Evolutionary conservation across 2,888 invertebrate genomes (phyloP), one percentile per base, ranked within the genome.

Genomic region (Hemicrepidius hirtus): DNA sequence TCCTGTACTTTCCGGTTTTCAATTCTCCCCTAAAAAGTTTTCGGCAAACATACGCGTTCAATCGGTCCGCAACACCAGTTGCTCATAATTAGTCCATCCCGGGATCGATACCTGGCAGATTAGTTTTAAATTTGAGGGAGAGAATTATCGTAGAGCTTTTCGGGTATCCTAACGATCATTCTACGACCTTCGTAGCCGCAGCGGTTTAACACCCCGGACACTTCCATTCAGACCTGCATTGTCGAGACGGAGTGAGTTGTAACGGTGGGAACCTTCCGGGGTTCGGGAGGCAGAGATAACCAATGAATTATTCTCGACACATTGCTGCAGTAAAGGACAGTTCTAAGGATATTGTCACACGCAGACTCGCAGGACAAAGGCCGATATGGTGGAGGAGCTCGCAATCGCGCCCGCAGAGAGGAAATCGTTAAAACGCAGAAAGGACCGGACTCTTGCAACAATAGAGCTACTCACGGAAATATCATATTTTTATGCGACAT

Each of bases 281-380:
- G 57, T 6, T 55, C 18, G 50, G 53, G 73, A 66, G 49, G 64
- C 63, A 65, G 73, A 68, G 73, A 68, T 65, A 73, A 75, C 65
- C 76, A 65, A 75, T 75, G 76, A 76, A 75, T 76, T 76, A 76
- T 76, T 73, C 73, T 57, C 66, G 71, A 65, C 75, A 73, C 75
- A 76, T 76, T 76, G 63, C 69, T 63, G 69, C 69, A 69, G 69
- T 63, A 69, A 57, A 20, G 63, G 69, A 63, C 69, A 55, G 63
- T 69, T 69, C 69, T 21, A 44, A 53, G 69, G 69, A 69, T 69
- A 46, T 63, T 63, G 69, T 69, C 69, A 68, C 68, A 68, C 40
- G 37, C 46, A 50, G 35, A 21, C 49, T 24, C 20, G 37, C 55
- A 12, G 49, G 55, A 66, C 55, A 66, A 41, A 35, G 37, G 28